Conservation (phyloP, 2,888 invertebrate species). For the Gymnosoma rotundatum region DNA sequence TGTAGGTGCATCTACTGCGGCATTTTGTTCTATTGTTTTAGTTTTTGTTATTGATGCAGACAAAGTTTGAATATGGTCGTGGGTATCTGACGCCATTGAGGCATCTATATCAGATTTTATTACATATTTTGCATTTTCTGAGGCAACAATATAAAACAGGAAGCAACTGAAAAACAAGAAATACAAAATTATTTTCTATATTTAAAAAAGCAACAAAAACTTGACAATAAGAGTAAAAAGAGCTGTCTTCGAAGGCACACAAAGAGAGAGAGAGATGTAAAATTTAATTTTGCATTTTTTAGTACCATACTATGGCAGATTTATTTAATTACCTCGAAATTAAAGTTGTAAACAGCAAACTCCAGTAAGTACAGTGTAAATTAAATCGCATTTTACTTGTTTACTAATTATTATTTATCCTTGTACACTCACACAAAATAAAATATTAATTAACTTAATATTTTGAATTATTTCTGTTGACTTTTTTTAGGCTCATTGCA, state of each 20-base stretch:
- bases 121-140: constrained; percentile 71
- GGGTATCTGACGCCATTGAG: constrained; percentile 42
- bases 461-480: neutral
- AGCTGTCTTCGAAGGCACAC: neutral
- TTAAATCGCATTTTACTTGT: constrained; percentile 69
- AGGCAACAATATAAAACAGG: constrained; percentile 71
- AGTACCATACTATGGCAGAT: too few species aligned
- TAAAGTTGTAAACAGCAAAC: constrained; percentile 69
- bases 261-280: constrained; percentile 5
- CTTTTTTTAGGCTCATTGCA: constrained; percentile 16
- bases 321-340: constrained; percentile 70
- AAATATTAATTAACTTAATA: neutral
- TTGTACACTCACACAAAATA: neutral
- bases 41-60: constrained; percentile 12
- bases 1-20: constrained; percentile 1
- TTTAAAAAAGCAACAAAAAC: constrained; percentile 22
- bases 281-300: neutral
- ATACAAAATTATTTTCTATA: constrained; percentile 18
- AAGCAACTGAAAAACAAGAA: constrained; percentile 69
- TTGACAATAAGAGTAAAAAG: constrained; percentile 16
- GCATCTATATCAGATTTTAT: constrained; percentile 45
- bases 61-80: constrained; percentile 1
- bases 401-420: neutral
- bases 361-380: constrained; percentile 67
- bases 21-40: neutral